Evolutionary conservation across 2,797 vertebrate species (phyloP), one percentile per base, ranked within the genome.

Genomic region (Loriculus beryllinus): DNA sequence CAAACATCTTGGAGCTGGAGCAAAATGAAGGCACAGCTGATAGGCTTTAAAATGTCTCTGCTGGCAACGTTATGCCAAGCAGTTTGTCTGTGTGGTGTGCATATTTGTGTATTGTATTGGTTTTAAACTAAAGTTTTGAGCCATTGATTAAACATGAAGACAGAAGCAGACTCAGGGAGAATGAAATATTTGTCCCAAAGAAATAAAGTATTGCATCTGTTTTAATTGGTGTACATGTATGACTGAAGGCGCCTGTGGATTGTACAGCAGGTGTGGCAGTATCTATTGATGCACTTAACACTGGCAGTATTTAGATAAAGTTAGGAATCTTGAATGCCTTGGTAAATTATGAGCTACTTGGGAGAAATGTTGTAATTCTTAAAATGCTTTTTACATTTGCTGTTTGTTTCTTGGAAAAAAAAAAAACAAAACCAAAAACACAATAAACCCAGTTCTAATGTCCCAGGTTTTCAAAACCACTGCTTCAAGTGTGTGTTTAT

Each of bases 381-480:
- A 68, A 81, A 82, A 59, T 78, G 52, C 64, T 75, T 71, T 80
- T 82, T 64, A 71, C n/a, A 65, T 47, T 69, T 92, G 40, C 13
- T 79, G 18, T 74, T 77, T 85, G 31, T 77, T 86, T 89, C 48
- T 60, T 22, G 16, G n/a, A n/a, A 39, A 39, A 39, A 39, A 39
- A 39, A 37, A 39, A 40, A 18, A 47, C n/a, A n/a, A 9, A 29
- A 18, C 6, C 6, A 39, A 8, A 8, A 39, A 39, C 37, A 3
- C 45, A 95, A 95, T 95, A 95, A 95, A 95, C 88, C 39, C 35
- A 63, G 10, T 29, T 45, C 80, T 14, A 64, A 39, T 25, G 23
- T 77, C 67, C 5, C 5, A 1, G 29, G n/a, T 56, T 82, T 92
- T 62, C 2, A 6, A 77, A 92, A 49, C 9, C 7, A 12, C 15